Evolutionary conservation across 2,797 vertebrate species (phyloP).

Genomic region (Clarias fuscus): DNA sequence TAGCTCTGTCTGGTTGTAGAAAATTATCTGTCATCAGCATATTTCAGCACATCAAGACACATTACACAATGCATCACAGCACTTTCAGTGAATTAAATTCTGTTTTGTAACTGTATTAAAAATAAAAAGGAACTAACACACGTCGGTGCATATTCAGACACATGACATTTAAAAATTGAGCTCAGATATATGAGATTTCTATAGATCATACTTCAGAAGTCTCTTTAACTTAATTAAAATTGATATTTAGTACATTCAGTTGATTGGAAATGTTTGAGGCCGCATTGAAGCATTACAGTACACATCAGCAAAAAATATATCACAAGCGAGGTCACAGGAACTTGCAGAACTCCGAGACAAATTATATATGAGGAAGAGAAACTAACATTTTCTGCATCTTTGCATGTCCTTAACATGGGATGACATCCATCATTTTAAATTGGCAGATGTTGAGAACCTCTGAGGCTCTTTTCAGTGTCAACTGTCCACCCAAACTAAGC

Average conservation of each 20-base stretch:
- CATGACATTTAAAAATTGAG: not conserved
- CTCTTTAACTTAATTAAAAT: not conserved
- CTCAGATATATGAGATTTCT: not conserved
- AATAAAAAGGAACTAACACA: not conserved
- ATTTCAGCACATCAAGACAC: not conserved
- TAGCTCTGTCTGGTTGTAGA: not conserved
- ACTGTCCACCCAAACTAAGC: not conserved
- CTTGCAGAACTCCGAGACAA: not conserved
- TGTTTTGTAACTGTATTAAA: not conserved
- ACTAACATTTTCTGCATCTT: constrained; percentile 8
- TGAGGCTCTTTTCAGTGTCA: not conserved
- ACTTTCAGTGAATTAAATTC: not conserved
- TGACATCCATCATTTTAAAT: not conserved
- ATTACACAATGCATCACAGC: not conserved
- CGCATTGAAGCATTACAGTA: not conserved
- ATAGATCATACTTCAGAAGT: not conserved
- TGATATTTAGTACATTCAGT: not conserved
- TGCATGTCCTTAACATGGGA: not conserved
- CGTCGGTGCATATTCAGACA: not conserved
- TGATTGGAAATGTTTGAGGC: not conserved
- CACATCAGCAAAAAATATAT: not conserved
- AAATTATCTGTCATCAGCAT: not conserved
- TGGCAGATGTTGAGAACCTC: not conserved
- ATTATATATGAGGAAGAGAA: constrained; percentile 2
- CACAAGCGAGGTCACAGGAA: not conserved